Evolutionary conservation across 2,797 vertebrate genomes (phyloP).

Genomic region (Tangara arthus): DNA sequence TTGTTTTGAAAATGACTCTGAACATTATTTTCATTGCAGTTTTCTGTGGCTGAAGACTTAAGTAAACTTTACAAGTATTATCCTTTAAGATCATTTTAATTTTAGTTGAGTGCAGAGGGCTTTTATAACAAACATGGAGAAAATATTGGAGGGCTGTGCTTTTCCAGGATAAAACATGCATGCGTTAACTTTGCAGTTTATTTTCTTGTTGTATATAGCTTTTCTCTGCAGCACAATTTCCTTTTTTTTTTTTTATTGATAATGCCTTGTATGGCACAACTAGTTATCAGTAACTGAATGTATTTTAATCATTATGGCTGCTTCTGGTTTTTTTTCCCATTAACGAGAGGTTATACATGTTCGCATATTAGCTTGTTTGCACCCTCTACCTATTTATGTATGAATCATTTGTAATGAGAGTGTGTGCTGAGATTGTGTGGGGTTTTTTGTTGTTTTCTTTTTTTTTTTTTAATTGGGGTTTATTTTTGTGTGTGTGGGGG

Average conservation of each 20-base stretch:
- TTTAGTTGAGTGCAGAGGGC: constrained; percentile 81
- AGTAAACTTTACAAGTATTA: constrained; percentile 79
- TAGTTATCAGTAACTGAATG: constrained; percentile 81
- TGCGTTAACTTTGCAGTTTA: constrained; percentile 77
- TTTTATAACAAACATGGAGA: constrained; percentile 75
- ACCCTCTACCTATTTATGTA: constrained; percentile 81
- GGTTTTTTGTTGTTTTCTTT: neutral
- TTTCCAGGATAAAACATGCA: constrained; percentile 81
- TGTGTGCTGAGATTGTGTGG: constrained; percentile 73
- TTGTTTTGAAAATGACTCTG: constrained; percentile 78
- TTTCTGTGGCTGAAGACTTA: constrained; percentile 79
- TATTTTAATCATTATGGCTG: constrained; percentile 79
- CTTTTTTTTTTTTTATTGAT: constrained; percentile 48
- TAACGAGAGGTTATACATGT: constrained; percentile 76
- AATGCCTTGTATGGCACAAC: constrained; percentile 72
- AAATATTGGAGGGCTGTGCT: constrained; percentile 77
- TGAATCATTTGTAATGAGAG: constrained; percentile 78
- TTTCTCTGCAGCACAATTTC: constrained; percentile 80
- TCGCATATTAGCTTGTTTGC: constrained; percentile 78
- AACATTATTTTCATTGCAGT: constrained; percentile 78
- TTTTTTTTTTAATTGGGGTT: constrained; percentile 15
- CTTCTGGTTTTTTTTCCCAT: constrained; percentile 68
- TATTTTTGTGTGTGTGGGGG: constrained; percentile 55
- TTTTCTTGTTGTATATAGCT: constrained; percentile 78
- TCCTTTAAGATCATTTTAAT: constrained; percentile 80